Conservation (phyloP, 2,113 vertebrate genomes). For the Indicator indicator region DNA sequence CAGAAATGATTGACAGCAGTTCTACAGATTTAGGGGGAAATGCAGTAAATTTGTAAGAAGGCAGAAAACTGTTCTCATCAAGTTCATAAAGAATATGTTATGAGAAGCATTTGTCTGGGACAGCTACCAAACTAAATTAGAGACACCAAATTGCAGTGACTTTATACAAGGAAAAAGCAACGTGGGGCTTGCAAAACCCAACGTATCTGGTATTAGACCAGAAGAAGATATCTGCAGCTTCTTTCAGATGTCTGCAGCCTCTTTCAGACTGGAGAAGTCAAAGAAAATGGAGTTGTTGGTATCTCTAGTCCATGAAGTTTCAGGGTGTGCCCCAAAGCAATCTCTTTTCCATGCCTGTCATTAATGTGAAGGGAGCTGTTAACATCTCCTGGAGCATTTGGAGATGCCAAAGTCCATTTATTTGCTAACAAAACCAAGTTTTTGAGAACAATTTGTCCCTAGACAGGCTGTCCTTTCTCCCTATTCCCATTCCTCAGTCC, state of each 20-base stretch:
- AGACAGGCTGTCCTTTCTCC: background rate
- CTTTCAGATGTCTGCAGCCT: background rate
- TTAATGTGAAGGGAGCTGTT: background rate
- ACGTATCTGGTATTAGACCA: background rate
- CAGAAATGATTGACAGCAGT: background rate
- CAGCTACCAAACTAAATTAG: background rate
- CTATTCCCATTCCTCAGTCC: background rate
- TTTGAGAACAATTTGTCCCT: background rate
- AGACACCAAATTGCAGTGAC: background rate
- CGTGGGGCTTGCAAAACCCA: background rate
- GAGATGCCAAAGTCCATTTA: background rate
- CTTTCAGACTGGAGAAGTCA: background rate
- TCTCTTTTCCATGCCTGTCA: background rate
- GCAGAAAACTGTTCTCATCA: conserved; percentile 1
- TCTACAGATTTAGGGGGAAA: background rate
- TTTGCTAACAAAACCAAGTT: conserved; percentile 10
- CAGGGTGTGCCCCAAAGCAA: background rate
- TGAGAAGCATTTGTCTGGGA: background rate
- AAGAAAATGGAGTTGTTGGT: background rate
- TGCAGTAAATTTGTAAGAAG: background rate
- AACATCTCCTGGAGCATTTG: background rate
- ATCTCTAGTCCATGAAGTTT: background rate
- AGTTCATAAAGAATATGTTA: background rate
- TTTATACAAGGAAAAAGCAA: background rate
- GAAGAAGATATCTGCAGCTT: background rate